Evolutionary conservation across 2,797 vertebrate genomes (phyloP).

Genomic region (Gorsachius magnificus): DNA sequence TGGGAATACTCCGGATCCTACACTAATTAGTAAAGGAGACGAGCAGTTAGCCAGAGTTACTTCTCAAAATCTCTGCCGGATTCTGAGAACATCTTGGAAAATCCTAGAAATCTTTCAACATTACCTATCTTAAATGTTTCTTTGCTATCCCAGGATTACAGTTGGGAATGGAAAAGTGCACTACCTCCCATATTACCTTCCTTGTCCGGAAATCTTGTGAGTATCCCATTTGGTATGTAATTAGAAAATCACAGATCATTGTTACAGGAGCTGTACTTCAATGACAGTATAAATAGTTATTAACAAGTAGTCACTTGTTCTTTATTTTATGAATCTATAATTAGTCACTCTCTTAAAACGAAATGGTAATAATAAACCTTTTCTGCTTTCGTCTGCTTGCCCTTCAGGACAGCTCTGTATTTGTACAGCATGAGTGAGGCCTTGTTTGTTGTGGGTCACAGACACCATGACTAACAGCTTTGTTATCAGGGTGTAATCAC

Average conservation of each 20-base stretch:
- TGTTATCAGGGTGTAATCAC: not conserved
- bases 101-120: not conserved
- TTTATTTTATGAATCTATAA: not conserved
- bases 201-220: conserved; percentile 69
- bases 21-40: not conserved
- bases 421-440: not conserved
- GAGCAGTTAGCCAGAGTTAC: not conserved
- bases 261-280: not conserved
- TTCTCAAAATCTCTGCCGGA: not conserved
- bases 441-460: not conserved
- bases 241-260: not conserved
- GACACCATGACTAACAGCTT: not conserved
- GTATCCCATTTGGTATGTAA: not conserved
- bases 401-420: not conserved
- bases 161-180: not conserved
- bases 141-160: conserved; percentile 21
- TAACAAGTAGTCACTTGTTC: not conserved
- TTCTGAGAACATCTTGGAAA: not conserved
- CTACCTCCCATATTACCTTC: conserved; percentile 66
- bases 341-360: not conserved
- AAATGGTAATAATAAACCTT: not conserved
- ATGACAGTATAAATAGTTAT: not conserved
- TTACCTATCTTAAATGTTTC: not conserved
- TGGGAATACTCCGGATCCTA: not conserved
- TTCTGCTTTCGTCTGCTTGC: not conserved